Evolutionary conservation across 2,888 invertebrate genomes (phyloP).

Genomic region (Anoncus sp.): DNA sequence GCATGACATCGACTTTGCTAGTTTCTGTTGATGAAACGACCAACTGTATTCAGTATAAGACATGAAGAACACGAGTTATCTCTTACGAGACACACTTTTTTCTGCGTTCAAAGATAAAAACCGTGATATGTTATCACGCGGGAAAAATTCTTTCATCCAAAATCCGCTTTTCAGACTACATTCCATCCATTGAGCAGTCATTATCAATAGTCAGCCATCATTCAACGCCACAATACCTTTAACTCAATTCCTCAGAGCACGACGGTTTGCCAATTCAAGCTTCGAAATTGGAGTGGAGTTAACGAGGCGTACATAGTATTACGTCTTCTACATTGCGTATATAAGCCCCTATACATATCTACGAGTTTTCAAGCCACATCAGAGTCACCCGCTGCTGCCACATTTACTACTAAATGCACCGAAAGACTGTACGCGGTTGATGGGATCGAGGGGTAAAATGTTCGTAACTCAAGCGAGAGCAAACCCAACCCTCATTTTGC

Average conservation of each 20-base stretch:
- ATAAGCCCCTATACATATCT: conserved; percentile 6
- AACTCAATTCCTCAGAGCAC: background rate
- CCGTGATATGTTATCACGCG: no score
- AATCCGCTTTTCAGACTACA: conserved; percentile 1
- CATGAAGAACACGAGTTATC: no score
- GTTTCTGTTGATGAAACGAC: no score
- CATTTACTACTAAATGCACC: background rate
- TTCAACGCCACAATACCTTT: conserved; percentile 1
- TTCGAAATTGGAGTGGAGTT: conserved; percentile 27
- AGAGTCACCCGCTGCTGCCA: background rate
- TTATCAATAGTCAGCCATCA: background rate
- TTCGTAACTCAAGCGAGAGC: background rate
- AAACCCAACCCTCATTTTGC: background rate
- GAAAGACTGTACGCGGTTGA: background rate
- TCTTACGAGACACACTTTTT: no score
- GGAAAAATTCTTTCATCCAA: no score
- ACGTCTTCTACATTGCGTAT: background rate
- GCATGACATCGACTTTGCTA: no score
- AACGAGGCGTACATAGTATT: conserved; percentile 18
- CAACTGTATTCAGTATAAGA: no score
- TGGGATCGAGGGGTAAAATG: background rate
- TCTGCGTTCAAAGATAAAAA: no score
- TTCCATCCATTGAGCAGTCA: conserved; percentile 1
- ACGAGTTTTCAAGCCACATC: background rate
- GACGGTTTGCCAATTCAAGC: conserved; percentile 26